Evolutionary conservation across 2,797 vertebrate species (phyloP), one percentile per base, ranked within the genome.

Genomic region (Margarornis squamiger): DNA sequence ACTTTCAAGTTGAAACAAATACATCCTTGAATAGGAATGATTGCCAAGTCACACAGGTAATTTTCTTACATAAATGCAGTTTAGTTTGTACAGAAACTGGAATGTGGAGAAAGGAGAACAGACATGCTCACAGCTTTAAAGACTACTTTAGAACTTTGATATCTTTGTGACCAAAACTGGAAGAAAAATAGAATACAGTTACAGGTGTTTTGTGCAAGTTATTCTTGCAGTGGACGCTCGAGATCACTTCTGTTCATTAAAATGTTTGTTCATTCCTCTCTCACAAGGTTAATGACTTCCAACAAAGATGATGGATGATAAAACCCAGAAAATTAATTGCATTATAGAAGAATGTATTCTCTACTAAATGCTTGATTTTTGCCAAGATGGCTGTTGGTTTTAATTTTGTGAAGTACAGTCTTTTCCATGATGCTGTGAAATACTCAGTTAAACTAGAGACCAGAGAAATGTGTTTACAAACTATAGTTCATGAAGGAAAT

Each of bases 381-480:
- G 59, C 87, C 65, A 81, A 62, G 72, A 58, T 83, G 54, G 45
- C 43, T 75, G 38, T 81, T 88, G 54, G 14, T 93, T 86, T 93
- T 86, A 74, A 82, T 96, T 94, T 91, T 92, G 39, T 59, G 46
- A 86, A 84, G 45, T 62, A 71, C 24, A 65, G 39, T 82, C 49
- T 65, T 58, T 95, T 95, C 38, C 87, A 51, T 30, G 73, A 63
- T 63, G 43, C 76, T 92, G 36, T 93, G 73, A 96, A 96, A 81
- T 88, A 82, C 6, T 95, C 80, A 78, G 45, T 95, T 65, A 94
- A 95, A 68, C 34, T 59, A 76, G 62, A 86, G 34, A 61, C 88
- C 13, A 18, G 90, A 88, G 41, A 95, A 96, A 57, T 86, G n/a
- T 51, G 12, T 92, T 96, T 92, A 41, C 46, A 78, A 71, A 59